Percentiles rank a stretch among this genome's conserved stretches.
Conservation (phyloP, 2,113 vertebrate species). For the Castor canadensis region DNA sequence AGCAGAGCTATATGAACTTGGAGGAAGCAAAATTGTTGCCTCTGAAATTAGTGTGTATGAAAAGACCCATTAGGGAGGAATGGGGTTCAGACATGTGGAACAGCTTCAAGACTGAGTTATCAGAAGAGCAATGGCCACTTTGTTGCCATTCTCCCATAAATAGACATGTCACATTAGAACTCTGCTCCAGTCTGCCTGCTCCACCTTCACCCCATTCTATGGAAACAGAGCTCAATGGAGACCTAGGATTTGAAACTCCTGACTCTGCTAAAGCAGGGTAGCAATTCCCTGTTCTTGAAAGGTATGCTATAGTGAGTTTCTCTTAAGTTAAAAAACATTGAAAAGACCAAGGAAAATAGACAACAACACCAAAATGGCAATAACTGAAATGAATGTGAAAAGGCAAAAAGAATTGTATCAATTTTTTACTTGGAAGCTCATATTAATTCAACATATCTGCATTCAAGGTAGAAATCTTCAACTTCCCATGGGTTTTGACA, state of each 20-base stretch:
- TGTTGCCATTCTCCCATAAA: background rate
- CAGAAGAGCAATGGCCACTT: background rate
- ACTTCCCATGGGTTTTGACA: background rate
- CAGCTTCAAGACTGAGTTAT: background rate
- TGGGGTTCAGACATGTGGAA: background rate
- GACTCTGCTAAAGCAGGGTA: background rate
- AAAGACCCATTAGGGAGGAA: background rate
- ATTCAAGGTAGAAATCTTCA: background rate
- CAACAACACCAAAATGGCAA: background rate
- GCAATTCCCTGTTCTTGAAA: background rate
- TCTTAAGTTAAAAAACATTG: background rate
- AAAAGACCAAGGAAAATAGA: background rate
- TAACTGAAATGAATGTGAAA: conserved; percentile 8
- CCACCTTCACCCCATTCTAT: too few species aligned
- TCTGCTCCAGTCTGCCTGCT: background rate
- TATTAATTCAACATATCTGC: background rate
- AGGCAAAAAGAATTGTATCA: background rate
- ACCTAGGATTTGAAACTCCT: background rate
- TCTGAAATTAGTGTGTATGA: background rate
- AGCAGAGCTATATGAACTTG: background rate
- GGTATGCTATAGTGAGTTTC: background rate
- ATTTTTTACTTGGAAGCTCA: background rate
- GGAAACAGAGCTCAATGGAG: background rate
- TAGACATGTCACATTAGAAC: background rate
- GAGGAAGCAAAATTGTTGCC: background rate